Base-by-base conservation (phyloP, 2,797 vertebrate species). In the Pangasius sanitwongsei region DNA sequence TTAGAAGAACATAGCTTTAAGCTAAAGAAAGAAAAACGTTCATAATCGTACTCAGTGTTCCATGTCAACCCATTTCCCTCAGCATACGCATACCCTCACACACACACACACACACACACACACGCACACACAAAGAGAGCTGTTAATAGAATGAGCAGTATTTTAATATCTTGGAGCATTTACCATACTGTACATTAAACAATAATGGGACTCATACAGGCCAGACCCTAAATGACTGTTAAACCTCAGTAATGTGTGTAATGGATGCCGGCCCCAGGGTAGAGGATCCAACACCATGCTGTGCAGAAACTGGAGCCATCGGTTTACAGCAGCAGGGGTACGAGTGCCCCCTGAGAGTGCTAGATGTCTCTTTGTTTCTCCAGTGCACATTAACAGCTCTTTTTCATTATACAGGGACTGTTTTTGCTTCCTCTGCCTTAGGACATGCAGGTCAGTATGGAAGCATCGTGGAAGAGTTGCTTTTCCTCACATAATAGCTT, bases 31-130 rank as follows among this genome's bases (percentile, higher is more conserved):
- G 53, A 85, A 87, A 87, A 90, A 72, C 8, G 9, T n/a, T 86
- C 41, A 72, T 81, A 86, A 89, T 72, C 31, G 4, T 37, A 87
- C 34, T 84, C 72, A 82, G 61, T 77, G 67, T 82, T 90, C 74
- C 61, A 86, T 85, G 61, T 77, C 65, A 91, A 50, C 44, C 70
- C 78, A 78, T 78, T 78, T 50, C 18, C 4, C 0, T 53, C 9
- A 89, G 31, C 63, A 25, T 59, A 83, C 50, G 53, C 78, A 81
- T 34, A 28, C 84, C 37, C 41, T 18, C 53, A 25, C 86, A 34
- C 59, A 53, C 69, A 86, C 75, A 59, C 88, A 85, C 81, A 85
- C 55, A 83, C 55, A 37, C 80, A 67, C 59, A 63, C 50, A 41
- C 50, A 83, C 80, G 74, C 53, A 61, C 28, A 57, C 50, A 83